Evolutionary conservation across 2,888 invertebrate species (phyloP), one percentile per base, ranked within the genome.

Genomic region (Hypomecis atomaria): DNA sequence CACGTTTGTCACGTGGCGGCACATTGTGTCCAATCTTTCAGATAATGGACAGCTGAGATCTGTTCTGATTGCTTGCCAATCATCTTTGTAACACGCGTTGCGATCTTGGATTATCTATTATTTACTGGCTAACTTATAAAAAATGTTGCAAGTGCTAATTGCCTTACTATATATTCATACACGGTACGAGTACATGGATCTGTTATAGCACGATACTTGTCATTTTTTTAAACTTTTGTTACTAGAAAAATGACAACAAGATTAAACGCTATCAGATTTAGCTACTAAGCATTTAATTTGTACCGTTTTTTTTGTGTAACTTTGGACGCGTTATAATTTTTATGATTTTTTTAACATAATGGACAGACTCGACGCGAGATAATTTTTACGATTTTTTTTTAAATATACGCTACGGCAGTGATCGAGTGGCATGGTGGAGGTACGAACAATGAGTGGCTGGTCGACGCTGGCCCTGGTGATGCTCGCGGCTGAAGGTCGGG

Each of bases 1-100:
- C 87, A 85, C 85, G 84, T 86, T 85, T 80, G 72, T 86, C 90
- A 90, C 91, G 90, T 90, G 88, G 67, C 55, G 61, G 73, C 76
- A 79, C 86, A 83, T 86, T 88, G 86, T 89, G 74, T 84, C 78
- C 59, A 52, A 72, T 75, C 78, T 81, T 83, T 82, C 78, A 79
- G 78, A 77, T 79, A 84, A 85, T 84, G 75, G 80, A 77, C 78
- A 10, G 55, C 4, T 78, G 75, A 75, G 81, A 83, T 81, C 78
- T 79, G 72, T n/a, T n/a, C 72, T 88, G 85, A 89, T 90, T 86
- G 76, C 83, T 75, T 80, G 83, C 78, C 84, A 85, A 88, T 88
- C 85, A 86, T 82, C 75, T 71, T 63, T 59, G 65, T 68, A 71
- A 78, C 85, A 88, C 86, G 87, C 86, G 88, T 71, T 66, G 0